Evolutionary conservation across 2,113 vertebrate genomes (phyloP), one percentile per base, ranked within the genome.

Genomic region (Meriones unguiculatus): DNA sequence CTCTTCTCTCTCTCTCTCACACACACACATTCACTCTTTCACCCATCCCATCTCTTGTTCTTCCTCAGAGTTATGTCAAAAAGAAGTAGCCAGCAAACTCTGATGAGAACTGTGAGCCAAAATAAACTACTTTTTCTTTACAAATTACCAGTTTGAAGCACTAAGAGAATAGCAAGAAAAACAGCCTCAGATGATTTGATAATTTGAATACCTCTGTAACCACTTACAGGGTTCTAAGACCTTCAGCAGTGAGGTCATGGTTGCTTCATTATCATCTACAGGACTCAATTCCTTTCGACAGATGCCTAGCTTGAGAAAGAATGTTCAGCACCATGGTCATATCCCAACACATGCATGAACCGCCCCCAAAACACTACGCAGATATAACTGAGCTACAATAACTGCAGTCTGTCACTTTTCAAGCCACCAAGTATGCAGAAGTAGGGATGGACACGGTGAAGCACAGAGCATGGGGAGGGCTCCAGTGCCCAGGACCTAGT

Each of bases 191-290:
- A 38, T 35, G 13, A 82, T 64, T 5, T 22, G 30, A 32, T 12
- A 28, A 35, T 14, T 15, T 64, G 80, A 38, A 85, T 17, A 76
- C 15, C 69, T 82, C 35, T 82, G 80, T 59, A 82, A 38, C 54
- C 35, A 38, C 52, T 59, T 59, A 14, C 11, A 38, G 38, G 50
- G 30, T 2, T 62, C 62, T 41, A 3, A 12, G 24, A 35, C 3
- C 10, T 25, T 67, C 12, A 28, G 22, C 2, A 6, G 0, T 5
- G n/a, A 20, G 78, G 57, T 4, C 46, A 81, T 0, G 0, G n/a
- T 13, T 2, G n/a, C 6, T 46, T 70, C 70, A 32, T 41, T 8
- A 13, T 32, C 17, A 38, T 50, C 1, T 13, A 2, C 8, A 17
- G 41, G 52, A 18, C 46, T 32, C 38, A 89, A 17, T 59, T 81